Evolutionary conservation across 2,113 vertebrate species (phyloP).

Genomic region (Platysternon megacephalum): DNA sequence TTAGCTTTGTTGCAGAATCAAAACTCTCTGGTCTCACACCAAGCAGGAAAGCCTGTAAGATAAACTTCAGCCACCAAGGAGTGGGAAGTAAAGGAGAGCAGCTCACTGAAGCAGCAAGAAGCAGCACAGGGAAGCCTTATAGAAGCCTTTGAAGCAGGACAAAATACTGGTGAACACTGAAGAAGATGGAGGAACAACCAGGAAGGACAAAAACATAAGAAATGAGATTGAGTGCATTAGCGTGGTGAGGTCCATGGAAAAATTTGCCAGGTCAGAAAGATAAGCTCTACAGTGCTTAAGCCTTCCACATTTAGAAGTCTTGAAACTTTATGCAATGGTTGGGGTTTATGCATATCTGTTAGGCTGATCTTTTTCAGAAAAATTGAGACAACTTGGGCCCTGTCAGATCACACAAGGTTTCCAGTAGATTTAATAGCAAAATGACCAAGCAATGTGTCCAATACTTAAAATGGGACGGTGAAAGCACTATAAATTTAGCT

Average conservation of each 20-base stretch:
- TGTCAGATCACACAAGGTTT: slow-evolving; percentile 13
- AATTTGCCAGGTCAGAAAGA: not conserved
- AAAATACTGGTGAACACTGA: not conserved
- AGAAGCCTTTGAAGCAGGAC: not conserved
- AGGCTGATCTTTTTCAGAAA: slow-evolving; percentile 13
- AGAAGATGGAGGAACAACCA: not conserved
- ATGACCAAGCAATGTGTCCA: slow-evolving; percentile 6
- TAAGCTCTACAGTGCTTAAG: not conserved
- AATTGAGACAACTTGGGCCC: slow-evolving; percentile 29
- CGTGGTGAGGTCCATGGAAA: not conserved
- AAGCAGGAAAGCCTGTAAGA: not conserved
- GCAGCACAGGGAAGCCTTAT: not conserved
- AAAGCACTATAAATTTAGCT: not conserved
- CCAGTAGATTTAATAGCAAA: slow-evolving; percentile 43
- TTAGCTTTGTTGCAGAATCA: not conserved
- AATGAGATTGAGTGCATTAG: not conserved
- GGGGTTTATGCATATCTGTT: not conserved
- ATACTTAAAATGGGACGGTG: slow-evolving; percentile 11
- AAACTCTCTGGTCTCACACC: not conserved
- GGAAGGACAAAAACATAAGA: not conserved
- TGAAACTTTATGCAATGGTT: not conserved
- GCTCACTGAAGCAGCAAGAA: not conserved
- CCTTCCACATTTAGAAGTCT: not conserved
- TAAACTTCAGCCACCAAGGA: not conserved
- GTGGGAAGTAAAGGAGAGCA: not conserved